Evolutionary conservation across 2,888 invertebrate species (phyloP).

Genomic region (Phyto melanocephala): DNA sequence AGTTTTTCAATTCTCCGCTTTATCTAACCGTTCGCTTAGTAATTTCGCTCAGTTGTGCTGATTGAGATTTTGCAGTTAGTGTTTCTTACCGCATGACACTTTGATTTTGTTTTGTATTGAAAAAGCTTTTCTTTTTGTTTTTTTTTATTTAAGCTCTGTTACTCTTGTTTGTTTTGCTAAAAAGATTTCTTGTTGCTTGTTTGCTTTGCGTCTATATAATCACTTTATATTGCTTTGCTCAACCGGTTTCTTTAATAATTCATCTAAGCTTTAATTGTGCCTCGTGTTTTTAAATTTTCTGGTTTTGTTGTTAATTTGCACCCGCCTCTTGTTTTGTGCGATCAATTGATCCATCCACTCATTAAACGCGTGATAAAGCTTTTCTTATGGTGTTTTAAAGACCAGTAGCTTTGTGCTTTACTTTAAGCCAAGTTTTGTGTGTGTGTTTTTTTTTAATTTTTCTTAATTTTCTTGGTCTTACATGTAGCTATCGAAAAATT

Average conservation of each 20-base stretch:
- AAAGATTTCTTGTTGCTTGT: conserved; percentile 35
- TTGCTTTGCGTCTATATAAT: conserved; percentile 4
- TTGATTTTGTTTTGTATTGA: conserved; percentile 37
- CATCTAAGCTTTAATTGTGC: conserved; percentile 53
- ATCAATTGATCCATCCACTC: conserved; percentile 30
- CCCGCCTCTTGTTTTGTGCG: conserved; percentile 55
- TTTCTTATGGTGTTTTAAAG: conserved; percentile 31
- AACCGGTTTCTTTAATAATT: conserved; percentile 64
- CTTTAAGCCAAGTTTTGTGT: conserved; percentile 36
- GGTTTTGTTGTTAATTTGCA: conserved; percentile 40
- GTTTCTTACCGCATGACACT: conserved; percentile 45
- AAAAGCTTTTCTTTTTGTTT: conserved; percentile 43
- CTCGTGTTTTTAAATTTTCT: conserved; percentile 24
- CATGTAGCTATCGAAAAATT: conserved; percentile 6
- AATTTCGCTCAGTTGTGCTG: conserved; percentile 75
- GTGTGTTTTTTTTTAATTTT: background rate
- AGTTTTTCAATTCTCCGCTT: conserved; percentile 68
- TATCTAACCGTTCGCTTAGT: conserved; percentile 74
- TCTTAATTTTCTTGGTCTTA: background rate
- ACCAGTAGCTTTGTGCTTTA: conserved; percentile 57
- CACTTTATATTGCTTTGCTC: conserved; percentile 38
- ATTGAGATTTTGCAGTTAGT: conserved; percentile 69
- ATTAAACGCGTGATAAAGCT: conserved; percentile 59
- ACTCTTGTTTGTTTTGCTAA: conserved; percentile 53
- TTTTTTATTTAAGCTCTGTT: conserved; percentile 48